These are phyloP conservation scores for Dasyprocta punctata DNA, from an alignment of 2,113 vertebrate species.

Conservation along the genomic window DNA sequence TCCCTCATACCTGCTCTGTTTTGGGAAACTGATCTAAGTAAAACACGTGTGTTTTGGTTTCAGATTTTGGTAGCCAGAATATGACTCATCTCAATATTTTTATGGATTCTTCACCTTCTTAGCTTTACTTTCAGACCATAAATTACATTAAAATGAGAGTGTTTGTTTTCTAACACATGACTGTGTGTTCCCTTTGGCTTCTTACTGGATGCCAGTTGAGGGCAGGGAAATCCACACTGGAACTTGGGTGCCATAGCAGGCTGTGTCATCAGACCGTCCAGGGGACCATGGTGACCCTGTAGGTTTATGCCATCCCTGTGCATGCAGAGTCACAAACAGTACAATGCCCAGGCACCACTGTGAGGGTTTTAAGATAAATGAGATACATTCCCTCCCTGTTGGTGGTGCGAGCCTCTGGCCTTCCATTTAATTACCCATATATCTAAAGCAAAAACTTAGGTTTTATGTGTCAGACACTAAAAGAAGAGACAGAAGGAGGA, in stretches of 20 bases:
- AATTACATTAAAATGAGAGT: not conserved
- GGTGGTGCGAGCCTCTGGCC: not conserved
- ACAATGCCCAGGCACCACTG: not conserved
- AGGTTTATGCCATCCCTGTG: not conserved
- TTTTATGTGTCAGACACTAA: not conserved
- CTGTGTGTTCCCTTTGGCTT: not conserved
- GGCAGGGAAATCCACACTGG: not conserved
- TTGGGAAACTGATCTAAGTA: not conserved
- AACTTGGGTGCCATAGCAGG: not conserved
- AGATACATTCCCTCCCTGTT: not conserved
- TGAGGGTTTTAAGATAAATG: not conserved
- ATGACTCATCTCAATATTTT: not conserved
- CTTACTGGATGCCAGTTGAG: not conserved
- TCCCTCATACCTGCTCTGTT: not conserved
- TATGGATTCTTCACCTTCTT: not conserved
- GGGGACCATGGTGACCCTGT: not conserved
- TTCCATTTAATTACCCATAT: not conserved
- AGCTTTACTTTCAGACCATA: not conserved
- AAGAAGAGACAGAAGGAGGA: not conserved
- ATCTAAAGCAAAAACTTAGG: not conserved
- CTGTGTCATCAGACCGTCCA: not conserved
- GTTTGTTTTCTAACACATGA: not conserved
- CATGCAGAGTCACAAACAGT: not conserved
- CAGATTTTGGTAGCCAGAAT: not conserved
- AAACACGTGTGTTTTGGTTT: not conserved